These are phyloP conservation scores for Aurelia coerulea DNA, from an alignment of 30 jellyfish, hydroid and myxozoan species.

Conservation along the genomic window DNA sequence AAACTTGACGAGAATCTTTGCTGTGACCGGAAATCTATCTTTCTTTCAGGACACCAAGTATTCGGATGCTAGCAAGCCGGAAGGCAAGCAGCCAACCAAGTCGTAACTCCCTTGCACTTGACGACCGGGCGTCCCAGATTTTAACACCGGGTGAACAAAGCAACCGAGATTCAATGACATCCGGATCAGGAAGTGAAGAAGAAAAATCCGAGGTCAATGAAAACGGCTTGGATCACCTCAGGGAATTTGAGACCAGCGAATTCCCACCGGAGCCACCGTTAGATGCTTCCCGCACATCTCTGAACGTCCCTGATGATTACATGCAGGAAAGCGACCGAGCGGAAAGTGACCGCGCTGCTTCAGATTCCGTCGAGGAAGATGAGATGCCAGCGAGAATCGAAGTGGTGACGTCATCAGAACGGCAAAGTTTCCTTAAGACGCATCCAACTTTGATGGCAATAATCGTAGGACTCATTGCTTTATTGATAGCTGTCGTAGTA, in stretches of 20 bases:
- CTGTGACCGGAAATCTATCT: no score
- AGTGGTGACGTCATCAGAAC: conserved; percentile 36
- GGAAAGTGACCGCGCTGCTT: conserved; percentile 4
- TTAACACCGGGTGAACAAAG: conserved; percentile 52
- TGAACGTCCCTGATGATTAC: conserved; percentile 68
- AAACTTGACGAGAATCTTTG: no score
- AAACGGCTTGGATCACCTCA: conserved; percentile 45
- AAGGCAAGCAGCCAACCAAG: conserved; percentile 57
- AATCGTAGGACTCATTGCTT: conserved; percentile 32
- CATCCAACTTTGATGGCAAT: not conserved
- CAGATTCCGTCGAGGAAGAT: conserved; percentile 44
- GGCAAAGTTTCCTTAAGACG: no score
- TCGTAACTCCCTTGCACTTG: conserved; percentile 66
- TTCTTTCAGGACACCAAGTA: conserved; percentile 73
- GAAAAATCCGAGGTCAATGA: conserved; percentile 38
- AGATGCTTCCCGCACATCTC: conserved; percentile 82
- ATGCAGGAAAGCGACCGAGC: conserved; percentile 52
- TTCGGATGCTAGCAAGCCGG: conserved; percentile 62
- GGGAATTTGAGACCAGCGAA: conserved; percentile 80
- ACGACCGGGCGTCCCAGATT: conserved; percentile 69
- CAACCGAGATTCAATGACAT: conserved; percentile 40
- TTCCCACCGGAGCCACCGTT: conserved; percentile 84
- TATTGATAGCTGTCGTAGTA: conserved; percentile 41
- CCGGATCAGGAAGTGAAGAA: conserved; percentile 43
- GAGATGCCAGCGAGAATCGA: conserved; percentile 26